Base-by-base conservation (phyloP, 2,797 vertebrate genomes). In the Enteromius anoplus region DNA sequence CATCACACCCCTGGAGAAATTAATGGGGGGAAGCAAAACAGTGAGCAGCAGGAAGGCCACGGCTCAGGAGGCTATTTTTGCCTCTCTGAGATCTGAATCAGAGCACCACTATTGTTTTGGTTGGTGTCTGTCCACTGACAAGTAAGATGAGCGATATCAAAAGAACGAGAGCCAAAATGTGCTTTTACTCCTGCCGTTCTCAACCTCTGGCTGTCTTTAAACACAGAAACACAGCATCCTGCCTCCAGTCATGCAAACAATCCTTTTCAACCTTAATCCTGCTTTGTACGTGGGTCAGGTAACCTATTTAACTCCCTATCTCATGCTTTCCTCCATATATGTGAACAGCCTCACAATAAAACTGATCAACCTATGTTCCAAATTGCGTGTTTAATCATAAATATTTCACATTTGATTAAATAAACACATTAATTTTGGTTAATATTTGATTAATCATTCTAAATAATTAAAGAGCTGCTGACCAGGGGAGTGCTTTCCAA, bases 61-160 rank as follows among this genome's bases (percentile, higher is more conserved):
- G 58, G 81, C 85, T 15, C 75, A 55, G 19, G 75, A 19, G 83
- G 49, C 91, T 93, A 93, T 93, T 94, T 92, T 91, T 92, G 88
- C 86, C 84, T 83, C 83, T 47, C 15, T 26, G 68, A 72, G 81
- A 84, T 81, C 47, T 69, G 66, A 78, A 49, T 53, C 34, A 81
- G 77, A 81, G 72, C 77, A 21, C 0, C 9, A 75, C 92, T 85
- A 93, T 93, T 93, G 92, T 93, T 91, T 85, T 72, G 86, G 84
- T 88, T 85, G 45, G 81, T 89, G 89, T 92, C 90, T 88, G 82
- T 37, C 21, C 88, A 84, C 80, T 26, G 75, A 85, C 8, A 10
- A 47, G 75, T 60, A 82, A 47, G 65, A 81, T 73, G 47, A 79
- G 84, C n/a, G 1, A 23, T 4, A 34, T 17, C 37, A 53, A 29